Evolutionary conservation across 2,888 invertebrate genomes (phyloP).

Genomic region (Isoperla grammatica): DNA sequence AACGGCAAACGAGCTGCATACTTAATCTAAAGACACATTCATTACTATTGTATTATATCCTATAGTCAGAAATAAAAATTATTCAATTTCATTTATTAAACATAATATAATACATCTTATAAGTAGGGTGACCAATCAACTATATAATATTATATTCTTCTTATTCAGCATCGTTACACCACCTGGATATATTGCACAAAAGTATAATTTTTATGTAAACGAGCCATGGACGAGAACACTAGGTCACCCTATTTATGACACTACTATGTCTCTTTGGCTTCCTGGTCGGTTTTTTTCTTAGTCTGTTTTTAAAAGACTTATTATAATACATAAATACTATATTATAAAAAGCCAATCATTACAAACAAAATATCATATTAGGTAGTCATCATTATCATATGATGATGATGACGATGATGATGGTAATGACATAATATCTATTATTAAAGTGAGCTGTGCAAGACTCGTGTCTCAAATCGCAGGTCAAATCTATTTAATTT

Average conservation of each 20-base stretch:
- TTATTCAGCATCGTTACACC: constrained; percentile 12
- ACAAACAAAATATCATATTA: constrained; percentile 27
- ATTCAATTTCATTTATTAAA: background rate
- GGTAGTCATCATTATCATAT: constrained; percentile 29
- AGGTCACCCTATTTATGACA: constrained; percentile 23
- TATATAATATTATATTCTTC: constrained; percentile 4
- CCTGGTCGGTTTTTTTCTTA: constrained; percentile 29
- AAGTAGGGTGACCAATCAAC: background rate
- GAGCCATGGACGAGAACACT: background rate
- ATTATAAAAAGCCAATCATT: constrained; percentile 28
- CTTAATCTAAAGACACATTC: too few relatives aligned
- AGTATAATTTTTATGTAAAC: constrained; percentile 2
- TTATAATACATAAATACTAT: constrained; percentile 26
- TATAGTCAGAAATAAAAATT: too few relatives aligned
- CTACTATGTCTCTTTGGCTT: constrained; percentile 23
- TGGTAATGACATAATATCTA: too few relatives aligned
- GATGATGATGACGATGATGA: constrained; percentile 23
- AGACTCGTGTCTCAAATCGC: constrained; percentile 13
- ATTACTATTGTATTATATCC: too few relatives aligned
- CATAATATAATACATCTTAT: background rate
- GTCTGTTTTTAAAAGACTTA: constrained; percentile 29
- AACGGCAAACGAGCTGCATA: too few relatives aligned
- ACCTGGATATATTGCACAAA: background rate
- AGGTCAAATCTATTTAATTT: constrained; percentile 23
- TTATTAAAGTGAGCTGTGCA: too few relatives aligned